Evolutionary conservation across 2,888 invertebrate genomes (phyloP).

Genomic region (Dynastes grantii): DNA sequence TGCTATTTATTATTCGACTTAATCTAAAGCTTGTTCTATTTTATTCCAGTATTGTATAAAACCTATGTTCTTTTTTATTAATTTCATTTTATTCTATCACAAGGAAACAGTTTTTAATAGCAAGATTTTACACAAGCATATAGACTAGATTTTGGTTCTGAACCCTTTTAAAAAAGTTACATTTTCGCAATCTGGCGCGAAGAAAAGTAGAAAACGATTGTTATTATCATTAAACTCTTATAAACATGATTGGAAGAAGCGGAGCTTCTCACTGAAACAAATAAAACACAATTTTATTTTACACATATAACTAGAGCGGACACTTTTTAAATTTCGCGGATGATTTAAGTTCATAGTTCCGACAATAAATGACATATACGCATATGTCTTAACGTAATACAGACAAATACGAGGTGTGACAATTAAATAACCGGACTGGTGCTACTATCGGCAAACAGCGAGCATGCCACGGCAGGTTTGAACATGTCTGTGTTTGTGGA

Average conservation of each 20-base stretch:
- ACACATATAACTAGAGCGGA: neutral
- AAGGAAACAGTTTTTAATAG: slow-evolving; percentile 10
- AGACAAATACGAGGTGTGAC: too few species aligned
- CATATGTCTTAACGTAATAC: too few species aligned
- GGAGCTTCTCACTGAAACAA: slow-evolving; percentile 13
- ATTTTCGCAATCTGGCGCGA: neutral
- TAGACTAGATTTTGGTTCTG: neutral
- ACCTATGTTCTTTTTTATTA: neutral
- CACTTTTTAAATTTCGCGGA: too few species aligned
- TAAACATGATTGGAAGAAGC: neutral
- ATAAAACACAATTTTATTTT: neutral
- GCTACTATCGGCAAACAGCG: too few species aligned
- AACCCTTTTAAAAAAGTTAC: neutral
- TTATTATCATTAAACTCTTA: neutral
- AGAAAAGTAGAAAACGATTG: slow-evolving; percentile 4
- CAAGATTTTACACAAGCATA: slow-evolving; percentile 14
- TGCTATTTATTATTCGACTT: too few species aligned
- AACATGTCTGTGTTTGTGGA: too few species aligned
- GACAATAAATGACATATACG: too few species aligned
- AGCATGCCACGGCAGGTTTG: too few species aligned
- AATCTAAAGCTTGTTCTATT: too few species aligned
- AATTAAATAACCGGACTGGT: too few species aligned
- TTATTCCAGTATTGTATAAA: neutral
- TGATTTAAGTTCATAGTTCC: too few species aligned
- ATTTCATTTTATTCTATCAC: slow-evolving; percentile 13